Conservation (phyloP, 2,113 vertebrate genomes). For the Leptobrachium ailaonicum region DNA sequence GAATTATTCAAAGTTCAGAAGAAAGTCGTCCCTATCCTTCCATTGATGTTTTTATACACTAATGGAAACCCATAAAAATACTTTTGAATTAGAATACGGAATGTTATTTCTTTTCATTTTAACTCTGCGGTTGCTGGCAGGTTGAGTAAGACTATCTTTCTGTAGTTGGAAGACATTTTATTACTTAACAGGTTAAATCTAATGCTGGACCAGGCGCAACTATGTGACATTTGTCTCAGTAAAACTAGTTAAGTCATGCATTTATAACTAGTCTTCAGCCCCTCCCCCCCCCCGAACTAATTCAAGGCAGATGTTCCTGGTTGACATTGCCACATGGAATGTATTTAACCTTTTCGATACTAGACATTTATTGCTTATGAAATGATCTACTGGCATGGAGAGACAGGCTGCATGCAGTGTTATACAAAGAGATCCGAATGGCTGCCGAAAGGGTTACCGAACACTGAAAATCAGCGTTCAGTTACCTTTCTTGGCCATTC, state of each 20-base stretch:
- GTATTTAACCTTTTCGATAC: slow-evolving; percentile 34
- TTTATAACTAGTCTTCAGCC: slow-evolving; percentile 71
- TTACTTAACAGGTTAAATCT: slow-evolving; percentile 46
- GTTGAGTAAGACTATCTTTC: background rate
- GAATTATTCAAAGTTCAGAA: background rate
- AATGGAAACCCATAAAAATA: slow-evolving; percentile 61
- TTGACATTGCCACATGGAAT: slow-evolving; percentile 60
- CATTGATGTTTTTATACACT: slow-evolving; percentile 60
- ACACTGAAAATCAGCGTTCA: too few species aligned
- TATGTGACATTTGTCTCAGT: slow-evolving; percentile 71
- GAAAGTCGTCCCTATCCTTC: slow-evolving; percentile 49
- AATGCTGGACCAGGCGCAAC: slow-evolving; percentile 61
- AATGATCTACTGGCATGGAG: too few species aligned
- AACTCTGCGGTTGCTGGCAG: background rate
- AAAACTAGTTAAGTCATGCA: slow-evolving; percentile 75
- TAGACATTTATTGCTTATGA: too few species aligned
- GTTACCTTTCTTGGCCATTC: too few species aligned
- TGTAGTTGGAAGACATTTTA: background rate
- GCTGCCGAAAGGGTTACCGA: too few species aligned
- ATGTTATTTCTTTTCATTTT: slow-evolving; percentile 63
- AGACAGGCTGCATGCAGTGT: too few species aligned
- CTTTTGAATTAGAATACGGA: slow-evolving; percentile 63
- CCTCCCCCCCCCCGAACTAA: slow-evolving; percentile 69
- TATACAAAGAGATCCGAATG: too few species aligned
- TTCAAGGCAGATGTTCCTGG: slow-evolving; percentile 72